Percentiles rank a stretch among this genome's conserved stretches.
Conservation (phyloP, 2,113 vertebrate genomes). For the Dinomys branickii region DNA sequence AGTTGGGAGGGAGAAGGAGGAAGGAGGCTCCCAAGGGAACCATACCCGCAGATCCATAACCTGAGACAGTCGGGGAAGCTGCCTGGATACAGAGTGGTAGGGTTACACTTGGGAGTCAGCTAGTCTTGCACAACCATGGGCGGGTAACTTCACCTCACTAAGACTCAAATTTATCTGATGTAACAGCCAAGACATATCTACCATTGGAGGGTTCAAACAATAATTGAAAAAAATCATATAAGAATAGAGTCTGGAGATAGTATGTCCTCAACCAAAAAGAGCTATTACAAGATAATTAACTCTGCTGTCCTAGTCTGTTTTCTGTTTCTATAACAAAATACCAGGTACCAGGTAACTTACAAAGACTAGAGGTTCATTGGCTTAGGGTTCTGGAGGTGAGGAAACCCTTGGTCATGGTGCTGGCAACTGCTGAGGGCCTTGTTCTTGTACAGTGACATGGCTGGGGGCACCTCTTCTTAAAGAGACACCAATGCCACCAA, state of each 20-base stretch:
- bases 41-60: fast-evolving
- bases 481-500: not conserved
- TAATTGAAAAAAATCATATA: not conserved
- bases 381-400: not conserved
- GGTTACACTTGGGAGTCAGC: not conserved
- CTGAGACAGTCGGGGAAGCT: not conserved
- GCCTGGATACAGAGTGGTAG: not conserved
- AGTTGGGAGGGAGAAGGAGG: not conserved
- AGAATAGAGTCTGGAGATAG: not conserved
- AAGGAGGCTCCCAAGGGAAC: not conserved
- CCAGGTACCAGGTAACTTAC: not conserved
- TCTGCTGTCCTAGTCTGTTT: not conserved
- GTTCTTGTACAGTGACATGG: no score
- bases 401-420: not conserved
- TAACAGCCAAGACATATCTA: not conserved
- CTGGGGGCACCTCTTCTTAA: not conserved
- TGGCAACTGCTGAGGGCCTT: not conserved
- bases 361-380: not conserved
- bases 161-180: not conserved
- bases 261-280: not conserved
- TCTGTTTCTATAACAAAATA: not conserved
- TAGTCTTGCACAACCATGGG: not conserved
- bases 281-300: not conserved
- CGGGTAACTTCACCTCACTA: not conserved
- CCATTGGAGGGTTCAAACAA: not conserved